Percentiles rank a stretch among this genome's conserved stretches.
phyloP scores from a whole-genome alignment of 2,113 vertebrate species.

The Chaetorhynchus papuensis region DNA sequence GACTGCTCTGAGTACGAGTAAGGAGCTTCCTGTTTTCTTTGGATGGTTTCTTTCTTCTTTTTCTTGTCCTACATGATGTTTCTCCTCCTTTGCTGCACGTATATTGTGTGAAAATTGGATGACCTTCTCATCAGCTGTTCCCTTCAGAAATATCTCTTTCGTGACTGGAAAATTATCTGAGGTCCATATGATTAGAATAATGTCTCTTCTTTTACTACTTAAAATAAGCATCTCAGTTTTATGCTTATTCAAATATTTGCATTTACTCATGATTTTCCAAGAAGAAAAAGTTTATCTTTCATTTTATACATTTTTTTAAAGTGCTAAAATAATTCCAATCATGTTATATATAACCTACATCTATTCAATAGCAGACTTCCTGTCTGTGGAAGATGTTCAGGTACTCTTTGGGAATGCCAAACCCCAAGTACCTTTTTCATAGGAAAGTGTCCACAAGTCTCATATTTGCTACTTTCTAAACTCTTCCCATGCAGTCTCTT shows the following conservation, averaged over 20 bases:
- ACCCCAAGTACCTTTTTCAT: neutral
- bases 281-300: fast-evolving
- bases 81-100: neutral
- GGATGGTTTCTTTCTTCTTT: neutral
- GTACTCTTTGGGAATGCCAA: neutral
- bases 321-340: neutral
- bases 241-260: neutral
- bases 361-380: neutral
- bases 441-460: neutral
- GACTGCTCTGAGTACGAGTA: neutral
- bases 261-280: neutral
- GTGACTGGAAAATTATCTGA: fast-evolving
- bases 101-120: neutral
- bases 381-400: neutral
- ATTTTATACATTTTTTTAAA: neutral
- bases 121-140: neutral
- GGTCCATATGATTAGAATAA: fast-evolving
- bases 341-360: fast-evolving
- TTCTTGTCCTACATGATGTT: neutral
- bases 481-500: neutral
- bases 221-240: neutral
- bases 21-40: neutral
- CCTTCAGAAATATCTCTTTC: neutral
- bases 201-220: neutral
- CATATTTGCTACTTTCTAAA: neutral